phyloP scores from a whole-genome alignment of 2,888 invertebrate genomes.

The Drosophila robusta region DNA sequence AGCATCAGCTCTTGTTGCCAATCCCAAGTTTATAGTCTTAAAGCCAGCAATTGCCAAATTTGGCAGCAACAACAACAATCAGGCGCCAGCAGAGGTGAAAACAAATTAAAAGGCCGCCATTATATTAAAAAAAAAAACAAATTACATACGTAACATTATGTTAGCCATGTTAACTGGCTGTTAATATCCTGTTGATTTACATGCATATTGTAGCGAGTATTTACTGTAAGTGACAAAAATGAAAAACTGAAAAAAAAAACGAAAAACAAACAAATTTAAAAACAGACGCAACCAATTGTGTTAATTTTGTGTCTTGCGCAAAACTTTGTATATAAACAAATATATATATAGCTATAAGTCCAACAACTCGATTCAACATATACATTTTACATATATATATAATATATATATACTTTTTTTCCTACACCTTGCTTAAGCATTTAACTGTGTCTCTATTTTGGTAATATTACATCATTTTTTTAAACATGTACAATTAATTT shows the following conservation, averaged over 20 bases:
- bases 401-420: conserved; percentile 2
- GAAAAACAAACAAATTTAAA: conserved; percentile 2
- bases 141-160: conserved; percentile 41
- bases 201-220: conserved; percentile 53
- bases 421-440: conserved; percentile 5
- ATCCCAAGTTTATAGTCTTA: conserved; percentile 82
- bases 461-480: conserved; percentile 3
- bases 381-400: conserved; percentile 1
- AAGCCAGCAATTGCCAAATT: conserved; percentile 72
- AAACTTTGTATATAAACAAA: conserved; percentile 25
- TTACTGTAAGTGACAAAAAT: conserved; percentile 32
- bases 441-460: conserved; percentile 4
- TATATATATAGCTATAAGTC: conserved; percentile 9
- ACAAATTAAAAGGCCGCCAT: conserved; percentile 33
- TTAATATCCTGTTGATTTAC: conserved; percentile 52
- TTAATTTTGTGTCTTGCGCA: conserved; percentile 3
- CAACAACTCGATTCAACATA: conserved; percentile 25
- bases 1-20: conserved; percentile 53
- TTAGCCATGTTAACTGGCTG: conserved; percentile 59
- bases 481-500: conserved; percentile 29
- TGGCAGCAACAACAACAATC: conserved; percentile 32
- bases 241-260: conserved; percentile 5
- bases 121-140: conserved; percentile 25
- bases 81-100: conserved; percentile 35
- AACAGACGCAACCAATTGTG: conserved; percentile 16